Evolutionary conservation across 1,140 invertebrate genomes (phyloP).

Genomic region (Fopius arisanus): DNA sequence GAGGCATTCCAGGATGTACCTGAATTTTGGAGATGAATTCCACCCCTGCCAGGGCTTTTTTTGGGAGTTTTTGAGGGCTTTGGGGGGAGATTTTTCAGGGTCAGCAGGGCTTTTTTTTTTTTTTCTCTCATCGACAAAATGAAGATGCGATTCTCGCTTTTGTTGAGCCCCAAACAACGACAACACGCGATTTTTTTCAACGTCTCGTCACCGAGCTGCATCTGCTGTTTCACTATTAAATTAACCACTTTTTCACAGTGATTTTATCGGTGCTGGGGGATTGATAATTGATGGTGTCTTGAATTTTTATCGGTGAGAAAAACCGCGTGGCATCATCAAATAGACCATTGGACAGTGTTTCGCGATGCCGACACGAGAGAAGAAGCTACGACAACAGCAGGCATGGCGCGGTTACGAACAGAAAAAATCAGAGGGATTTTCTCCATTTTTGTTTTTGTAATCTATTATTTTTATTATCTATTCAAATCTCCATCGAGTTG

Average conservation of each 20-base stretch:
- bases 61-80: not conserved
- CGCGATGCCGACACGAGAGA: constrained; percentile 33
- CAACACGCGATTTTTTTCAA: not conserved
- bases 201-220: not conserved
- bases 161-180: not conserved
- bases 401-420: constrained; percentile 24
- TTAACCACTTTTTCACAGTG: too few relatives aligned
- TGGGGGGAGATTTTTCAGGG: not conserved
- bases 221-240: too few relatives aligned
- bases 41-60: not conserved
- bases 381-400: constrained; percentile 30
- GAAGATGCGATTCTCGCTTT: not conserved
- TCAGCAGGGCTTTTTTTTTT: not conserved
- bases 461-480: too few relatives aligned
- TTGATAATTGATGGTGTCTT: not conserved
- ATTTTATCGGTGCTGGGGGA: not conserved
- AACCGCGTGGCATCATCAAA: constrained; percentile 34
- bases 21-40: not conserved
- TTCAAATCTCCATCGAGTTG: too few relatives aligned
- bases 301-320: not conserved
- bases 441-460: not conserved
- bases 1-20: not conserved
- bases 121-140: not conserved
- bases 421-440: not conserved
- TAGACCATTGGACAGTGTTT: constrained; percentile 7